A percentile compares a stretch with the other conserved stretches of the same genome.
Conservation (phyloP, 2,113 vertebrate species). For the Phocoena sinus region DNA sequence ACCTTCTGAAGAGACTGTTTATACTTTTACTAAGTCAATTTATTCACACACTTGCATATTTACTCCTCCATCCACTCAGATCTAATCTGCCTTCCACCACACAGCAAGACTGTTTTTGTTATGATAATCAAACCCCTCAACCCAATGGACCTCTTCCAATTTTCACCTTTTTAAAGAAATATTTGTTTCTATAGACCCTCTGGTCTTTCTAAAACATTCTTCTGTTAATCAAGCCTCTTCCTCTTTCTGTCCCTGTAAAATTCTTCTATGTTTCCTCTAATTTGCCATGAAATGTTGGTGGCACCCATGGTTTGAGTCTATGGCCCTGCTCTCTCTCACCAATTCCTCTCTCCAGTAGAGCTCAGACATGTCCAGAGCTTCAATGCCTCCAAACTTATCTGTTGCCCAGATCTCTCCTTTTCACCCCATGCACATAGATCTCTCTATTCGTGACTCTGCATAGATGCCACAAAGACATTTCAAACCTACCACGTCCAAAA, state of each 20-base stretch:
- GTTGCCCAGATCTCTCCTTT: not conserved
- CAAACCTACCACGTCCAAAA: not conserved
- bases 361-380: not conserved
- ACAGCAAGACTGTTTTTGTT: not conserved
- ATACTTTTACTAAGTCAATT: not conserved
- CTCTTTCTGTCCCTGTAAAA: not conserved
- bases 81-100: too few species aligned
- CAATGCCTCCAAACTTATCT: not conserved
- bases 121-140: too few species aligned
- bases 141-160: not conserved
- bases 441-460: too few species aligned
- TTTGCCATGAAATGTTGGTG: not conserved
- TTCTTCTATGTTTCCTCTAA: not conserved
- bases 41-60: not conserved
- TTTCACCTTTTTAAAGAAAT: not conserved
- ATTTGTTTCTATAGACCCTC: not conserved
- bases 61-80: not conserved
- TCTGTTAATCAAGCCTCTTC: not conserved
- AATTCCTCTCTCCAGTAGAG: not conserved
- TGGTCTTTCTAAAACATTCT: not conserved
- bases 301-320: too few species aligned
- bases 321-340: not conserved
- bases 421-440: fast-evolving
- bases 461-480: not conserved
- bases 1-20: not conserved